Evolutionary conservation across 1,140 invertebrate species (phyloP).

Genomic region (Piezodorus guildinii): DNA sequence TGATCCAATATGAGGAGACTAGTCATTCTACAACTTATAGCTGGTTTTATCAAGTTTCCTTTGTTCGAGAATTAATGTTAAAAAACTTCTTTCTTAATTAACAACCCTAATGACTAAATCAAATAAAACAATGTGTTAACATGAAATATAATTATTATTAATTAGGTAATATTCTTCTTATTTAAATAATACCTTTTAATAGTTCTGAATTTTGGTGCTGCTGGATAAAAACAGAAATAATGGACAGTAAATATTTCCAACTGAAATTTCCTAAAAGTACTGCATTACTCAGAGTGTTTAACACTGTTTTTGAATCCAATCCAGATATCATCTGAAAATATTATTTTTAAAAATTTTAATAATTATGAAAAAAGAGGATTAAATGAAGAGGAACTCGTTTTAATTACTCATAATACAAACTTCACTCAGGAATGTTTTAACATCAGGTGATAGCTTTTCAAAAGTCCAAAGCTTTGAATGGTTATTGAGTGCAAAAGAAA

Average conservation of each 20-base stretch:
- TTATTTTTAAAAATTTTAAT: slow-evolving; percentile 4
- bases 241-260: background rate
- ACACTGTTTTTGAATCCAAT: background rate
- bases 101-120: no score
- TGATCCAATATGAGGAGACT: no score
- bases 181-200: background rate
- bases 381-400: background rate
- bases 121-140: no score
- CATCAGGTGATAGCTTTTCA: background rate
- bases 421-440: background rate
- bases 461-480: background rate
- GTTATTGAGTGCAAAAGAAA: background rate
- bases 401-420: background rate
- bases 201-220: background rate
- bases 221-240: slow-evolving; percentile 2
- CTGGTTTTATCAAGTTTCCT: no score
- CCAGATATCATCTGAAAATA: background rate
- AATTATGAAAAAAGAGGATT: background rate
- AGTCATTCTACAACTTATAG: no score
- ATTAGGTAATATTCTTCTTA: no score
- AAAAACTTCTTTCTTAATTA: no score
- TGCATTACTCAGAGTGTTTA: background rate
- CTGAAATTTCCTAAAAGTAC: background rate
- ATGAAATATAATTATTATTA: no score
- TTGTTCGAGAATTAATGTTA: no score